Evolutionary conservation across 2,113 vertebrate genomes (phyloP).

Genomic region (Mustela nigripes): DNA sequence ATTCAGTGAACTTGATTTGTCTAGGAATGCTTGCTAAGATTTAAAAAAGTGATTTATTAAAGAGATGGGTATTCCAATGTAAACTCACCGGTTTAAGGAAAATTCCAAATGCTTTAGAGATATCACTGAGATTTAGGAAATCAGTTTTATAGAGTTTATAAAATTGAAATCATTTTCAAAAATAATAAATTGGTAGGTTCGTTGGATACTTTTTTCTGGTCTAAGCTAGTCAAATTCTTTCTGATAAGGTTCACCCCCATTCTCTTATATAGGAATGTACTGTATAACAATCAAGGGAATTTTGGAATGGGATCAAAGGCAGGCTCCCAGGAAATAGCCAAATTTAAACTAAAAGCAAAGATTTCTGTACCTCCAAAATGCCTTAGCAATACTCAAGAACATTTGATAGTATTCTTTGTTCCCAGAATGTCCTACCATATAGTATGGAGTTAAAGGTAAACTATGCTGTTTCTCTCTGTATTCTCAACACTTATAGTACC

Average conservation of each 20-base stretch:
- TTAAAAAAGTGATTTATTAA: constrained; percentile 23
- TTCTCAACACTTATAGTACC: neutral
- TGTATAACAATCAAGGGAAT: neutral
- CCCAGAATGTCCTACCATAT: neutral
- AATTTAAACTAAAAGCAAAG: constrained; percentile 52
- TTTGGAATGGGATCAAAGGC: constrained; percentile 2
- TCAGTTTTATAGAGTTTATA: constrained; percentile 20
- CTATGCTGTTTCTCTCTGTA: neutral
- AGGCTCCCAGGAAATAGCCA: neutral
- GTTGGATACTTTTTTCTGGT: neutral
- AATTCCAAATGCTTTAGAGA: constrained; percentile 32
- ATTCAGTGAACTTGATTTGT: neutral
- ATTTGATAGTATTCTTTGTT: neutral
- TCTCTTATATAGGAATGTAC: neutral
- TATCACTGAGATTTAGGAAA: constrained; percentile 33
- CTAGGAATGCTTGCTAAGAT: constrained; percentile 38
- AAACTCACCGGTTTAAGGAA: constrained; percentile 59
- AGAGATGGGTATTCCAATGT: neutral
- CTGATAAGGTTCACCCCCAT: neutral
- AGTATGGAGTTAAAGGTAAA: neutral
- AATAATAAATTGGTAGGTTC: neutral
- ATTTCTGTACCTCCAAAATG: neutral
- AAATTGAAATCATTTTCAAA: constrained; percentile 36
- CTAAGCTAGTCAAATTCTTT: constrained; percentile 8
- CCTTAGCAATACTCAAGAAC: neutral